Base-by-base conservation (phyloP, 2,797 vertebrate genomes). In the Spondyliosoma cantharus region DNA sequence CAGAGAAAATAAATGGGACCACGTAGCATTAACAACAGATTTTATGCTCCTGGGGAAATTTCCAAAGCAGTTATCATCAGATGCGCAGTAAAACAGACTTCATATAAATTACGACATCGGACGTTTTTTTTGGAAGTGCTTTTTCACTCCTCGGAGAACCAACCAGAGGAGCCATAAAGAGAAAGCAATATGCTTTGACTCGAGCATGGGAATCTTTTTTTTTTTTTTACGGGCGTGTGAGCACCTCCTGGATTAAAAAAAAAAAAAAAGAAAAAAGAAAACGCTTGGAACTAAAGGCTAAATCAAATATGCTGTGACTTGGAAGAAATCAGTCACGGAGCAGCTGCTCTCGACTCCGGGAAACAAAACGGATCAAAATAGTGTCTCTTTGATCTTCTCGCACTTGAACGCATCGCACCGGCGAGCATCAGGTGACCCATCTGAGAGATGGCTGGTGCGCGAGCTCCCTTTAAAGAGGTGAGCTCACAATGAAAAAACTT, bases 41-140 rank as follows among this genome's bases (percentile, higher is more conserved):
- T 63, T 71, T 58, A 66, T 70, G 76, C 57, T 70, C 16, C 43
- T 15, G 49, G 43, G 58, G 66, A 62, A 80, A 70, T 71, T 71
- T 66, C 48, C 65, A 48, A 74, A 64, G 82, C 62, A 9, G 68
- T 73, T 82, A 65, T 45, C 60, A 69, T 84, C 64, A 53, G 54
- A 37, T 7, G 37, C 1, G 3, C 24, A 8, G 29, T 82, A 79
- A 81, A 85, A 77, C 16, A 52, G 6, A 63, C 63, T 70, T 62
- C 12, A 57, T 48, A 65, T 63, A 67, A 80, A 75, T 78, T 19
- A 25, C 61, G 58, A 81, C 52, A 46, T 13, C 1, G 15, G 43
- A 19, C 54, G 59, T 82, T 59, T 73, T 32, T 32, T 32, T 46
- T 74, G 9, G 16, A 71, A 70, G 27, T 54, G 52, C 45, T 29